phyloP scores from a whole-genome alignment of 1,140 invertebrate genomes.

The Tribolium castaneum region DNA sequence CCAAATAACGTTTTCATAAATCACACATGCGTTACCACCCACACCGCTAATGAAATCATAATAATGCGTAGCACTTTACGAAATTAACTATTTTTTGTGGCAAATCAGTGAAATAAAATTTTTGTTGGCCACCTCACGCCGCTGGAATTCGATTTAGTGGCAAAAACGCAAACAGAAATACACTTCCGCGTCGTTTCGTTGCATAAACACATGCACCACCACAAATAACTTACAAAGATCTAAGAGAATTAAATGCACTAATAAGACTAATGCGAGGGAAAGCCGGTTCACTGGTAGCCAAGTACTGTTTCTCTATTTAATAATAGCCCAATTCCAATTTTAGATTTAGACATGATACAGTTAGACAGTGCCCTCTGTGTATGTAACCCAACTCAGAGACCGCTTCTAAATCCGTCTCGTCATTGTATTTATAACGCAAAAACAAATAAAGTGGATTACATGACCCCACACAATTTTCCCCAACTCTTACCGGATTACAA shows the following conservation, averaged over 20 bases:
- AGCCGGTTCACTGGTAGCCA: not conserved
- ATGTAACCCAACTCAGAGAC: slow-evolving; percentile 48
- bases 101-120: no score
- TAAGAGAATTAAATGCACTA: slow-evolving; percentile 29
- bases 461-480: not conserved
- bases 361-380: slow-evolving; percentile 48
- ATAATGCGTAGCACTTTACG: not conserved
- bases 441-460: slow-evolving; percentile 13
- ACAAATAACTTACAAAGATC: slow-evolving; percentile 22
- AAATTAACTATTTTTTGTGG: no score
- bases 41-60: not conserved
- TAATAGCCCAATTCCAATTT: slow-evolving; percentile 59
- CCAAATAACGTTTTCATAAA: not conserved
- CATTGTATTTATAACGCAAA: slow-evolving; percentile 4
- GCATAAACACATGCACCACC: not conserved
- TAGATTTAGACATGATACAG: slow-evolving; percentile 49
- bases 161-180: not conserved
- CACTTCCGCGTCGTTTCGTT: not conserved
- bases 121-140: no score
- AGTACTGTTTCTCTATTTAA: slow-evolving; percentile 48
- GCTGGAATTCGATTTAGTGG: no score
- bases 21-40: not conserved
- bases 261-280: slow-evolving; percentile 27
- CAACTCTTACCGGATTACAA: slow-evolving; percentile 77
- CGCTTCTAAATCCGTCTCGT: slow-evolving; percentile 40